These are phyloP conservation scores for Pantherophis alleghaniensis DNA, from an alignment of 2,797 vertebrate genomes.

Conservation along the genomic window DNA sequence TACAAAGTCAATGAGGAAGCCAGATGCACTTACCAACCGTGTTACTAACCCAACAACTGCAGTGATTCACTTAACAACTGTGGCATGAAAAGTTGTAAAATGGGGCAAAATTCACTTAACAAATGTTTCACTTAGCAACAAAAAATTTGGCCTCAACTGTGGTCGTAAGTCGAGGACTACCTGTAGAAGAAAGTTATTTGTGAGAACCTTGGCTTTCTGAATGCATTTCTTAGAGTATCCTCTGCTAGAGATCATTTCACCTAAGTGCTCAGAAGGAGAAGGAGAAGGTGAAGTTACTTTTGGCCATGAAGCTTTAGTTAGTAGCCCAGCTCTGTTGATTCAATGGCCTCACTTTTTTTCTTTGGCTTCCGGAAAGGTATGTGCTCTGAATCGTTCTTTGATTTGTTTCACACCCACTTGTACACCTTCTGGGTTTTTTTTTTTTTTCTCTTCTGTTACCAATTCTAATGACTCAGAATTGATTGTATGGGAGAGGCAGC, in stretches of 20 bases:
- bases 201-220: background rate
- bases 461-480: background rate
- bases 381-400: background rate
- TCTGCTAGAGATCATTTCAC: background rate
- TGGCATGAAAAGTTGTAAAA: background rate
- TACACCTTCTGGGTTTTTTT: background rate
- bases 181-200: background rate
- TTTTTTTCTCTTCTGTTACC: background rate
- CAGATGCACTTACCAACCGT: background rate
- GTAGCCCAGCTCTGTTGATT: background rate
- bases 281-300: background rate
- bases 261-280: background rate
- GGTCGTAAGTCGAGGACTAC: background rate
- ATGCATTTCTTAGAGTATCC: too few species aligned
- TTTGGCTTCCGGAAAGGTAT: background rate
- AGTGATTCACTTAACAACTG: background rate
- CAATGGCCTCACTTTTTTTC: slow-evolving; percentile 9
- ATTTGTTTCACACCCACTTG: background rate
- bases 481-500: background rate
- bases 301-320: background rate
- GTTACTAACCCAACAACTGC: background rate
- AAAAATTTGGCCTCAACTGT: background rate
- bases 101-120: background rate
- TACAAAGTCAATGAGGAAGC: background rate
- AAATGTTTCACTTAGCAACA: background rate